A percentile compares a stretch with the other conserved stretches of the same genome.
These are phyloP conservation scores for Aegithalos caudatus DNA, from an alignment of 2,113 vertebrate genomes.

Conservation along the genomic window DNA sequence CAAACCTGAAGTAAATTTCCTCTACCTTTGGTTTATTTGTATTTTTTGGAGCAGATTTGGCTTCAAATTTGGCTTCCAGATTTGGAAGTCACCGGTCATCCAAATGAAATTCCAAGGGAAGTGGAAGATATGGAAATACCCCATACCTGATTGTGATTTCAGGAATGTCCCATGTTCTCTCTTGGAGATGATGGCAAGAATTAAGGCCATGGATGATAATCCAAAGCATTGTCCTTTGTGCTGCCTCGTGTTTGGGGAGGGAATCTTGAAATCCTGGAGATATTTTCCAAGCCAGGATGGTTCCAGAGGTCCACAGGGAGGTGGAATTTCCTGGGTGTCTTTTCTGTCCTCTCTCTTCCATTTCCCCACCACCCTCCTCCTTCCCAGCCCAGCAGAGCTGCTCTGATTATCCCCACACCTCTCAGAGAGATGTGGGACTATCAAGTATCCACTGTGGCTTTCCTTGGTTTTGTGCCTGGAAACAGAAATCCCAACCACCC, in stretches of 20 bases:
- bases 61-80: neutral
- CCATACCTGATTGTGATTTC: neutral
- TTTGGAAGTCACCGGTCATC: neutral
- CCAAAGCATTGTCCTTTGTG: neutral
- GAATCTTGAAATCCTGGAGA: neutral
- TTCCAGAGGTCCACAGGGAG: neutral
- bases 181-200: neutral
- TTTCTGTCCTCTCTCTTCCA: neutral
- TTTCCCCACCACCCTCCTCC: neutral
- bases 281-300: neutral
- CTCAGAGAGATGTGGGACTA: neutral
- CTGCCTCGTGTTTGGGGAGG: neutral
- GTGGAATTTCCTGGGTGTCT: neutral
- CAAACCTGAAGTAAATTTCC: neutral
- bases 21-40: neutral
- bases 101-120: neutral
- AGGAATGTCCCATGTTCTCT: neutral
- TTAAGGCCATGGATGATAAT: neutral
- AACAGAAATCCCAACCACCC: conserved; percentile 15
- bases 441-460: neutral
- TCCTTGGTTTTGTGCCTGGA: conserved; percentile 42
- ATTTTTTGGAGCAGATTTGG: neutral
- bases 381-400: neutral
- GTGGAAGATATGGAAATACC: neutral
- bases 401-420: neutral